phyloP scores from a whole-genome alignment of 2,113 vertebrate species.

The Mobula hypostoma region DNA sequence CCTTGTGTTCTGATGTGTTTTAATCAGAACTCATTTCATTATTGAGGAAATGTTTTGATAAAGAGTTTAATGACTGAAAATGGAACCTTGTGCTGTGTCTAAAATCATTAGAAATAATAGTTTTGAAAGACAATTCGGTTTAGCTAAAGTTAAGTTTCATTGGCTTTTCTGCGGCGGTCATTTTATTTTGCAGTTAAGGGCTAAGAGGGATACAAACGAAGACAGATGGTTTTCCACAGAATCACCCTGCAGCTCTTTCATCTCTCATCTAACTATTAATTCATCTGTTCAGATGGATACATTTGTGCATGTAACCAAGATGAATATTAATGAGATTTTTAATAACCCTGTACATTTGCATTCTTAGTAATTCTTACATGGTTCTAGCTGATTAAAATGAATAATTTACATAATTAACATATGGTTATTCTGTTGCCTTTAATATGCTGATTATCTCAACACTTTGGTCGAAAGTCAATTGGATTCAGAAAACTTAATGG shows the following conservation, averaged over 20 bases:
- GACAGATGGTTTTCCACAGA: slow-evolving; percentile 79
- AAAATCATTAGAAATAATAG: slow-evolving; percentile 7
- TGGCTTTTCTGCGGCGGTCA: slow-evolving; percentile 44
- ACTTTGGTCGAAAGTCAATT: slow-evolving; percentile 80
- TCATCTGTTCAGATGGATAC: slow-evolving; percentile 83
- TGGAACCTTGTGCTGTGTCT: neutral
- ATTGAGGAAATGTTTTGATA: neutral
- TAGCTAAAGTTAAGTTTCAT: slow-evolving; percentile 32
- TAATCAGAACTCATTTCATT: neutral
- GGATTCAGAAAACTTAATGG: slow-evolving; percentile 71
- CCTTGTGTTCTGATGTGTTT: too few species aligned
- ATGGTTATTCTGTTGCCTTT: slow-evolving; percentile 89
- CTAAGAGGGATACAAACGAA: slow-evolving; percentile 61
- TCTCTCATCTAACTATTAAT: slow-evolving; percentile 90
- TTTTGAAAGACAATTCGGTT: neutral
- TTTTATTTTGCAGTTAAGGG: slow-evolving; percentile 49
- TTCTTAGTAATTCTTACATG: slow-evolving; percentile 88
- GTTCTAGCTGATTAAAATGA: slow-evolving; percentile 93
- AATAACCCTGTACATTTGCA: slow-evolving; percentile 87
- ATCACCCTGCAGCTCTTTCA: slow-evolving; percentile 78
- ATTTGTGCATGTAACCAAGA: slow-evolving; percentile 70
- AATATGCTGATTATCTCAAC: slow-evolving; percentile 87
- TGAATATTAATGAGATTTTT: slow-evolving; percentile 97
- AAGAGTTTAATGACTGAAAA: too few species aligned
- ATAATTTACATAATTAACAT: slow-evolving; percentile 99